A percentile compares a stretch with the other conserved stretches of the same genome.
phyloP scores from a whole-genome alignment of 2,888 invertebrate genomes.

The Aspidiotus destructor region DNA sequence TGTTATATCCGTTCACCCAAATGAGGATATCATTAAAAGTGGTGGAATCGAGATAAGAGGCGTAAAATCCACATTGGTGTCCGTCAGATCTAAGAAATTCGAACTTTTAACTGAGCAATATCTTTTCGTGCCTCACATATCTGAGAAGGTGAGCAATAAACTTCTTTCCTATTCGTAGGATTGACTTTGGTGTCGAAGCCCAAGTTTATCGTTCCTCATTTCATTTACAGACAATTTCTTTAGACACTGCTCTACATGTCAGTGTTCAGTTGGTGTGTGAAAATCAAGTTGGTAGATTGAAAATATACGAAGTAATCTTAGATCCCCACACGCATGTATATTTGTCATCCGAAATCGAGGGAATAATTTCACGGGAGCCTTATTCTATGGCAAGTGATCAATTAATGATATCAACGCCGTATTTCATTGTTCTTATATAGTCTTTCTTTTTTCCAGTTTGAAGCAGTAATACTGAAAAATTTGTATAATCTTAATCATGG shows the following conservation, averaged over 20 bases:
- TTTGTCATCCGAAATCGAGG: neutral
- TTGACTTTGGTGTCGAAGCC: no score
- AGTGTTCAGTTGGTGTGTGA: constrained; percentile 33
- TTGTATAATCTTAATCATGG: no score
- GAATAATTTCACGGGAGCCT: neutral
- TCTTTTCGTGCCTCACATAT: constrained; percentile 66
- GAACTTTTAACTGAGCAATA: constrained; percentile 75
- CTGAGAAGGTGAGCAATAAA: constrained; percentile 36
- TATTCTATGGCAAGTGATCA: neutral
- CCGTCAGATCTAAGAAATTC: constrained; percentile 68
- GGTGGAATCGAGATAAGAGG: constrained; percentile 83
- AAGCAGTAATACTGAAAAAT: no score
- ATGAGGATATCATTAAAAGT: constrained; percentile 61
- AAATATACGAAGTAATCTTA: constrained; percentile 26
- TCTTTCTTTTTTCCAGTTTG: no score
- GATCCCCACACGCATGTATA: neutral
- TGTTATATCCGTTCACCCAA: constrained; percentile 53
- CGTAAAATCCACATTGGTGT: constrained; percentile 80
- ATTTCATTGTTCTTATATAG: no score
- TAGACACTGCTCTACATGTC: constrained; percentile 17
- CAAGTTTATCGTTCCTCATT: no score
- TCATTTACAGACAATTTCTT: no score
- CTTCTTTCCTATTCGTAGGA: neutral
- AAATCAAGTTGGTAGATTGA: constrained; percentile 13
- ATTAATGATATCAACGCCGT: no score